Base-by-base conservation (phyloP, 2,113 vertebrate genomes). In the Todiramphus saurophagus region DNA sequence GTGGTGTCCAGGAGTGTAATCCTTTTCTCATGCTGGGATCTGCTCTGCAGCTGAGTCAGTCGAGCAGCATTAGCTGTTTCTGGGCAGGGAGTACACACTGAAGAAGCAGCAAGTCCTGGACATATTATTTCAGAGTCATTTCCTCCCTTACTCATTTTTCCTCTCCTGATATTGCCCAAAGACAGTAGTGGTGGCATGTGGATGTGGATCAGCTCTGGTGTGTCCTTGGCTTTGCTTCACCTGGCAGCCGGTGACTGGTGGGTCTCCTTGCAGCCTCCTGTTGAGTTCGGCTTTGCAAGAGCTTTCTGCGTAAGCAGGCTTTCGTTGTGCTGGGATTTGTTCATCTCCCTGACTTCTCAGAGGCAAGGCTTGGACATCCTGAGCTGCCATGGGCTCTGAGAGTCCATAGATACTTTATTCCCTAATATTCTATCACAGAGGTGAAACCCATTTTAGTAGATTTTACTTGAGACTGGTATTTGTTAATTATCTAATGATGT, bases 401-500 rank as follows among this genome's bases (percentile, higher is more conserved):
- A 43, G 30, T 51, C 39, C 11, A 2, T 3, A 43, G 19, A 6
- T 16, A 24, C 5, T 28, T 20, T 27, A 0, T n/a, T 83, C 60
- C 51, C 30, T n/a, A 4, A 13, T 24, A 2, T 21, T 39, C 30
- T 83, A 62, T 75, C 35, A 15, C 48, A 70, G 33, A 87, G 55
- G 60, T 37, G 30, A 85, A 84, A 46, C 18, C 13, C 21, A 50
- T 60, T 77, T 50, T 68, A 46, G n/a, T 5, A 73, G 55, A 53
- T 94, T 85, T 77, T 89, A 82, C 82, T 91, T 73, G 51, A 80
- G 83, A 10, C 30, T 62, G 86, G 11, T 91, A 64, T 83, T 94
- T 79, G 46, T 88, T 74, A 90, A 77, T 93, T 83, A 74, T 46
- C 48, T 91, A 83, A 86, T 83, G 70, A 77, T 74, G 55, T 66